Base-by-base conservation (phyloP, 2,797 vertebrate species). In the Simalia tracyae region DNA sequence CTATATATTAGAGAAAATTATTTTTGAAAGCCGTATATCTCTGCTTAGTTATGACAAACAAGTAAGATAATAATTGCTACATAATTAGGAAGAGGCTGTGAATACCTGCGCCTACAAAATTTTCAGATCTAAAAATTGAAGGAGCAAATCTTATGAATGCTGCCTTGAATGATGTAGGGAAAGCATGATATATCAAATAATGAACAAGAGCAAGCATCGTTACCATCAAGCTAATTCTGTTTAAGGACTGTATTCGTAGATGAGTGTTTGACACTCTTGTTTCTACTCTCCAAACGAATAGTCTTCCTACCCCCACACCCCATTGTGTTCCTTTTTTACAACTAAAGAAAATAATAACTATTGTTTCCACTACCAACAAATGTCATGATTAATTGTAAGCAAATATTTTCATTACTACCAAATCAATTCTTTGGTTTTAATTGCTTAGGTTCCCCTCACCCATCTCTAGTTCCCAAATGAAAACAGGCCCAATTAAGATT, bases 381-480 rank as follows among this genome's bases (percentile, higher is more conserved):
- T 90, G 92, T 93, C 92, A 91, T 91, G 92, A 96, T 88, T 96
- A 95, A 97, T 97, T 96, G 81, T 93, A 87, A 94, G 92, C 91
- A 92, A 93, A 95, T 96, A 96, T 94, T 97, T 97, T 96, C 91
- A 96, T 96, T 96, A 95, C 92, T 0, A 7, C 96, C 90, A 93
- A 31, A 94, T 94, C 94, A 95, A 94, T 86, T 95, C 91, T 92
- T 88, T 61, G 59, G 89, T 91, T 46, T 0, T 86, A 92, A 90
- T 81, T 92, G 84, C 57, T 76, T 85, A 5, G 14, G 5, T 12
- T 1, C 2, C 17, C 12, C 14, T n/a, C 7, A 15, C 36, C 22
- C 28, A 22, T 2, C 36, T 54, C 50, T 54, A 8, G 50, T 54
- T 54, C 15, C 22, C 68, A 90, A 81, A 76, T 56, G 64, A 90